Base-by-base conservation (phyloP, 2,797 vertebrate genomes). In the Gastrophryne carolinensis region DNA sequence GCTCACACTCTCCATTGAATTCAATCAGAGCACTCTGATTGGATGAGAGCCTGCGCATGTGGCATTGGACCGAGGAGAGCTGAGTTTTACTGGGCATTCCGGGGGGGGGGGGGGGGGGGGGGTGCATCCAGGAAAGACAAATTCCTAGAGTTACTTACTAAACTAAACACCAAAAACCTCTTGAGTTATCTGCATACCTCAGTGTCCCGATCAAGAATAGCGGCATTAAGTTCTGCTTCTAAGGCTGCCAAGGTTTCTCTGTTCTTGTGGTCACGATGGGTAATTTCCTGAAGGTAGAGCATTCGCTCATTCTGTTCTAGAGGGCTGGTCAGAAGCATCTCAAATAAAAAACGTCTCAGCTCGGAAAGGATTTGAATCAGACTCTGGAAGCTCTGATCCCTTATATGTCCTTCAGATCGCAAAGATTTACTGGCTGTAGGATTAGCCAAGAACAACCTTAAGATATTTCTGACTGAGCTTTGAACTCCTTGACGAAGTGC, bases 301-400 rank as follows among this genome's bases (percentile, higher is more conserved):
- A 15, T 62, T 54, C 65, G 86, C 13, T 90, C 83, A 63, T 78
- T 80, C 11, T 93, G 87, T 73, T 96, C 86, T 2, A 79, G 32
- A 0, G 84, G 79, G 50, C 83, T 86, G 10, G 85, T 91, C 77
- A 92, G 76, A 10, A 96, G 82, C 62, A 79, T 91, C 80, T 93
- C 89, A 0, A 90, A 79, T 1, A 89, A 81, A 6, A 92, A 81
- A 0, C 70, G 57, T 21, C 89, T 86, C 72, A 96, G 87, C 30
- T 87, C 87, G 30, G 63, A 44, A 7, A 98, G 87, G 19, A 75
- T 79, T 19, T 77, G 70, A 0, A 91, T 70, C 2, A 95, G 82
- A 3, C 4, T 3, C 71, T 83, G 79, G 10, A 81, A 77, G 2
- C 41, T 13, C 0, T 41, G 2, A 24, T 85, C 56, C 3, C 76